Evolutionary conservation across 2,113 vertebrate species (phyloP).

Genomic region (Entelurus aequoreus): DNA sequence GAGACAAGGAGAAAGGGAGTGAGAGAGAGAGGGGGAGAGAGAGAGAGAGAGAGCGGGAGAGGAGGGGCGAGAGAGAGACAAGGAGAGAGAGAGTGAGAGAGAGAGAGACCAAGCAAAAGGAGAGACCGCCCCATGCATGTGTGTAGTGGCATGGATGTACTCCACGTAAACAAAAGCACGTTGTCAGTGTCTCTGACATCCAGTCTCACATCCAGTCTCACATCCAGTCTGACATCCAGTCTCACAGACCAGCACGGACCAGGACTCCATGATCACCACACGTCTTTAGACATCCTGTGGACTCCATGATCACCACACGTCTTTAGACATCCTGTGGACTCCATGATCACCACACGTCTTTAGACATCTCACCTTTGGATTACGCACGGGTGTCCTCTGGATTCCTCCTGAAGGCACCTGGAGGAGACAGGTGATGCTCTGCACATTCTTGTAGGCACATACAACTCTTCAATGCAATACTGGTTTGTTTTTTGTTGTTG

Average conservation of each 20-base stretch:
- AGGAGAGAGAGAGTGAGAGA: neutral
- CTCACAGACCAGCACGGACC: constrained; percentile 1
- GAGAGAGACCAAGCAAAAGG: neutral
- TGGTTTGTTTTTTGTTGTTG: no score
- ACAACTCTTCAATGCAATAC: no score
- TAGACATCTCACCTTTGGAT: neutral
- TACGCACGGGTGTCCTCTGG: no score
- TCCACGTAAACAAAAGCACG: constrained; percentile 73
- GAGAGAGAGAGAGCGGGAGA: no score
- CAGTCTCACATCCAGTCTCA: constrained; percentile 27
- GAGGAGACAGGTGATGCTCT: no score
- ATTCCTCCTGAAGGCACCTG: no score
- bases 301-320: neutral
- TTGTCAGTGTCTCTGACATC: constrained; percentile 45
- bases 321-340: neutral
- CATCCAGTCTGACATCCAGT: constrained; percentile 13
- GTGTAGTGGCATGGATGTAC: constrained; percentile 52
- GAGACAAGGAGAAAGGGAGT: no score
- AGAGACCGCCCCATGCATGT: constrained; percentile 9
- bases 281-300: neutral
- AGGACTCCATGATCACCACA: neutral
- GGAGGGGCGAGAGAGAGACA: no score
- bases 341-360: neutral
- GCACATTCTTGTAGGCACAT: no score
- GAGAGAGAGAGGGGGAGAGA: neutral